phyloP scores from a whole-genome alignment of 2,888 invertebrate genomes.

The Diplolepis rosae region DNA sequence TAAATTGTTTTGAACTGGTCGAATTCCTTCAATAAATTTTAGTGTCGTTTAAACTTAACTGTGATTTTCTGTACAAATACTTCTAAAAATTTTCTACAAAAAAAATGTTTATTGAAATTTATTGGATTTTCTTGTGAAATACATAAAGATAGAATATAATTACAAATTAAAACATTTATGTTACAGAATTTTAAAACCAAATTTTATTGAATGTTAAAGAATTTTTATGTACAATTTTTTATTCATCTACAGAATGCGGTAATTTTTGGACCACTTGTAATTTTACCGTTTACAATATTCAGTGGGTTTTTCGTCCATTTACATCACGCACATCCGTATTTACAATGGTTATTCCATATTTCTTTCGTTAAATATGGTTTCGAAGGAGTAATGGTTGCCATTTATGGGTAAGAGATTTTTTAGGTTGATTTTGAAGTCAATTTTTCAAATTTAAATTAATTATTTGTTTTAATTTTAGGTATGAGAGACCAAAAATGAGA shows the following conservation, averaged over 20 bases:
- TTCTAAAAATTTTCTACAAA: no score
- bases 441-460: constrained; percentile 15
- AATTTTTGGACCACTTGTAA: constrained; percentile 90
- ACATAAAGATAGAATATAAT: no score
- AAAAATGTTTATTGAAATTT: no score
- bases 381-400: constrained; percentile 86
- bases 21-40: no score
- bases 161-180: no score
- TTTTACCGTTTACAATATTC: constrained; percentile 91
- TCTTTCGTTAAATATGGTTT: constrained; percentile 93
- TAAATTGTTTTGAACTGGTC: no score
- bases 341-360: constrained; percentile 90
- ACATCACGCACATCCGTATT: constrained; percentile 84
- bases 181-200: no score
- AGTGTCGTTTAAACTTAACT: no score
- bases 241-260: constrained; percentile 83
- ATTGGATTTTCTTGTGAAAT: no score
- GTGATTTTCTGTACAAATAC: no score
- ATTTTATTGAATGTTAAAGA: background rate
- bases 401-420: constrained; percentile 78
- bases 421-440: background rate
- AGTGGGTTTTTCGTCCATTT: constrained; percentile 94
- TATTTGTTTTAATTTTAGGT: background rate
- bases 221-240: constrained; percentile 31
- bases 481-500: constrained; percentile 81